A percentile compares a stretch with the other conserved stretches of the same genome.
Evolutionary conservation across 2,113 vertebrate genomes (phyloP).

Genomic region (Tapirus terrestris): DNA sequence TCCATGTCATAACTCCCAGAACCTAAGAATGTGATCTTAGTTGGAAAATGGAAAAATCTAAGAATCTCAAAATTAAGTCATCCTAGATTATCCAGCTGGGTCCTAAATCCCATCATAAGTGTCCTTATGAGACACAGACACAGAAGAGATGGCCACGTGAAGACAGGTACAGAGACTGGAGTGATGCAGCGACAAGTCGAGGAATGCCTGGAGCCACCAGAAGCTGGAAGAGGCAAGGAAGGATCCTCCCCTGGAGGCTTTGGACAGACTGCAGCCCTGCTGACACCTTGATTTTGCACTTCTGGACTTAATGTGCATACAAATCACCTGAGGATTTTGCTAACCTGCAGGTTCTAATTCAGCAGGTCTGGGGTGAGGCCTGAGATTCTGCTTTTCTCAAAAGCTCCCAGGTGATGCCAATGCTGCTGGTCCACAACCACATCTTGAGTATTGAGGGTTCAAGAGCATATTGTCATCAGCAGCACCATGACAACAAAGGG

Average conservation of each 20-base stretch:
- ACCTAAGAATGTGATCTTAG: neutral
- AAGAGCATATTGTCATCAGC: neutral
- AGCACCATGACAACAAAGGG: neutral
- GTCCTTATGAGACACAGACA: neutral
- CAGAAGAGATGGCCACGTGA: neutral
- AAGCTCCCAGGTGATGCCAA: neutral
- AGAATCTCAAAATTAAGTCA: constrained; percentile 1
- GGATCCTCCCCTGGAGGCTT: neutral
- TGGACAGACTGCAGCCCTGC: neutral
- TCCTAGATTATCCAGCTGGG: neutral
- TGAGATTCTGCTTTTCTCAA: neutral
- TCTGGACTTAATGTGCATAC: too few species aligned
- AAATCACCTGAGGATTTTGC: neutral
- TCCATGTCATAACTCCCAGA: neutral
- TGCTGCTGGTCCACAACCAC: neutral
- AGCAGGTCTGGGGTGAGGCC: neutral
- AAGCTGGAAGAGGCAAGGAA: neutral
- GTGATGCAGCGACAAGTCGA: neutral
- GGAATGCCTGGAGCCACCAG: neutral
- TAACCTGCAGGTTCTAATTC: neutral
- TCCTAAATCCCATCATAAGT: neutral
- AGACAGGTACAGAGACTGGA: neutral
- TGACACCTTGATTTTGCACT: neutral
- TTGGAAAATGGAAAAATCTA: neutral
- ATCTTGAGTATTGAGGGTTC: neutral